phyloP scores from a whole-genome alignment of 2,888 invertebrate genomes.

The Drosophila austrosaltans region DNA sequence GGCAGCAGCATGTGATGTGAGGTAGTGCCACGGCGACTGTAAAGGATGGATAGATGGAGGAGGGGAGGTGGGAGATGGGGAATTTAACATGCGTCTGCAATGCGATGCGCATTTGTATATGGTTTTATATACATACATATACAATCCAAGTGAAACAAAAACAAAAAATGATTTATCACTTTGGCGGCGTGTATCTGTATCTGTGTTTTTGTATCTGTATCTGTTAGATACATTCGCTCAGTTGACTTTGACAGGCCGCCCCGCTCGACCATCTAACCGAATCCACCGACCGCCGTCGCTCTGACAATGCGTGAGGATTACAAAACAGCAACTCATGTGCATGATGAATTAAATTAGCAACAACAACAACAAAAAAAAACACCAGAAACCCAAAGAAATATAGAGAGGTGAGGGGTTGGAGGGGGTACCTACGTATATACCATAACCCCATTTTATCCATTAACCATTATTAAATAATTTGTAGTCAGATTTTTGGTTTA shows the following conservation, averaged over 20 bases:
- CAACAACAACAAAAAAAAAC: slow-evolving; percentile 31
- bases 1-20: neutral
- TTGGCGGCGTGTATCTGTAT: slow-evolving; percentile 43
- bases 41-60: slow-evolving; percentile 4
- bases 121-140: slow-evolving; percentile 27
- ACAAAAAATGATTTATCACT: slow-evolving; percentile 71
- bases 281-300: slow-evolving; percentile 12
- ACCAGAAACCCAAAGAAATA: neutral
- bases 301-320: slow-evolving; percentile 57
- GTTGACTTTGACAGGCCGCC: slow-evolving; percentile 74
- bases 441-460: slow-evolving; percentile 15
- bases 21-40: slow-evolving; percentile 8
- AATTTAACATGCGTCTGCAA: slow-evolving; percentile 41
- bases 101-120: slow-evolving; percentile 65
- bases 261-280: slow-evolving; percentile 13
- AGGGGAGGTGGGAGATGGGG: neutral
- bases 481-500: too few relatives aligned
- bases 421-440: too few relatives aligned
- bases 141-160: slow-evolving; percentile 33
- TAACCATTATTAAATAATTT: slow-evolving; percentile 23
- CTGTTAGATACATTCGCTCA: slow-evolving; percentile 57
- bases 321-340: slow-evolving; percentile 75
- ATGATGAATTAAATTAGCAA: slow-evolving; percentile 75
- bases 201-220: neutral
- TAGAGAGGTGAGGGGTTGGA: neutral